Evolutionary conservation across 92 coral and sea anemone genomes (phyloP).

Genomic region (Epizoanthus scotinus): DNA sequence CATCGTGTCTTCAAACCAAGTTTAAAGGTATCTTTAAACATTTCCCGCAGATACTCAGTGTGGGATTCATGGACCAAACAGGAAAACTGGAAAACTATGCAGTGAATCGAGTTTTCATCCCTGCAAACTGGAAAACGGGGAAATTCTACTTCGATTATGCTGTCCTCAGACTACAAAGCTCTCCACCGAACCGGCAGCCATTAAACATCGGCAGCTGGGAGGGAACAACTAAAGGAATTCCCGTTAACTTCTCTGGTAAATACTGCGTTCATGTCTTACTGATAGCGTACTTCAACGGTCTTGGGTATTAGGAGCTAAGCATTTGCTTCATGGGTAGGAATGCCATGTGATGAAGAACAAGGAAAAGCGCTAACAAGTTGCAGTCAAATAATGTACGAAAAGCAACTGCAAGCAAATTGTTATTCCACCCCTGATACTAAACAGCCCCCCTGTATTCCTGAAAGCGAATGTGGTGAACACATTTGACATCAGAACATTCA

Average conservation of each 20-base stretch:
- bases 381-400: too few relatives aligned
- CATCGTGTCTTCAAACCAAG: slow-evolving; percentile 10
- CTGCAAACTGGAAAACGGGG: background rate
- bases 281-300: too few relatives aligned
- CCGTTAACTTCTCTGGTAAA: background rate
- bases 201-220: slow-evolving; percentile 1
- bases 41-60: slow-evolving; percentile 11
- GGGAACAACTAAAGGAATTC: background rate
- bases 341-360: too few relatives aligned
- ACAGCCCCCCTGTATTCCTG: too few relatives aligned
- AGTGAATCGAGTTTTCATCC: slow-evolving; percentile 3
- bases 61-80: background rate
- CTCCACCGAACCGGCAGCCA: background rate
- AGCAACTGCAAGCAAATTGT: too few relatives aligned
- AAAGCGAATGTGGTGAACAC: too few relatives aligned
- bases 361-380: too few relatives aligned
- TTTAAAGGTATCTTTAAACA: background rate
- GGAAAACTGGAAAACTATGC: background rate
- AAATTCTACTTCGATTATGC: slow-evolving; percentile 7
- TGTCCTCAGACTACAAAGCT: background rate
- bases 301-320: too few relatives aligned
- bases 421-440: too few relatives aligned
- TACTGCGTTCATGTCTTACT: background rate
- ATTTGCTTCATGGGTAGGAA: too few relatives aligned
- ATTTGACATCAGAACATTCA: too few relatives aligned